A percentile compares a stretch with the other conserved stretches of the same genome.
phyloP scores from a whole-genome alignment of 2,113 vertebrate genomes.

The Antechinus flavipes region DNA sequence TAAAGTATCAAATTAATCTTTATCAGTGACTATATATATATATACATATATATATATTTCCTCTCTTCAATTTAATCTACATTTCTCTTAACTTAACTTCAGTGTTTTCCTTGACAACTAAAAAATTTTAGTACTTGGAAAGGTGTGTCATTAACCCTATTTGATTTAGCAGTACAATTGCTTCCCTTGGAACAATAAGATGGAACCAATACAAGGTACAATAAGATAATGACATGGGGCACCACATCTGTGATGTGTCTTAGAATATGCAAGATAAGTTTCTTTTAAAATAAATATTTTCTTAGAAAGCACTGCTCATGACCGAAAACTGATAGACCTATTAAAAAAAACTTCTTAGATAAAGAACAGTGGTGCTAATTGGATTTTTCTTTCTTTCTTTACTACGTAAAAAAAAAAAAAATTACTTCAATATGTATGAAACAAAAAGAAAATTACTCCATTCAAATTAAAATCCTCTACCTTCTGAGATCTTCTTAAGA shows the following conservation, averaged over 20 bases:
- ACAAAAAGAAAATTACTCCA: slow-evolving; percentile 62
- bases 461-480: slow-evolving; percentile 59
- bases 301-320: slow-evolving; percentile 36
- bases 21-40: background rate
- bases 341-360: slow-evolving; percentile 50
- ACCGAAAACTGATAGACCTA: slow-evolving; percentile 49
- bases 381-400: slow-evolving; percentile 21
- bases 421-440: slow-evolving; percentile 54
- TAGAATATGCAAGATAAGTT: slow-evolving; percentile 40
- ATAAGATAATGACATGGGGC: slow-evolving; percentile 19
- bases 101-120: slow-evolving; percentile 20
- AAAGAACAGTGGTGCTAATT: slow-evolving; percentile 23
- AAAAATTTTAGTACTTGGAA: slow-evolving; percentile 47
- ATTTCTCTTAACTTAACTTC: slow-evolving; percentile 27
- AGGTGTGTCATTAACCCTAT: slow-evolving; percentile 8
- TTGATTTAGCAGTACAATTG: slow-evolving; percentile 42
- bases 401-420: background rate
- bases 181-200: background rate
- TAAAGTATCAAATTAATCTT: slow-evolving; percentile 38
- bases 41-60: background rate
- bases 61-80: background rate
- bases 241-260: slow-evolving; percentile 37
- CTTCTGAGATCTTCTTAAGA: slow-evolving; percentile 66
- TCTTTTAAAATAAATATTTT: slow-evolving; percentile 41
- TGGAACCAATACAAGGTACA: slow-evolving; percentile 15